Conservation (phyloP, 1,140 invertebrate species). For the Vanessa tameamea region DNA sequence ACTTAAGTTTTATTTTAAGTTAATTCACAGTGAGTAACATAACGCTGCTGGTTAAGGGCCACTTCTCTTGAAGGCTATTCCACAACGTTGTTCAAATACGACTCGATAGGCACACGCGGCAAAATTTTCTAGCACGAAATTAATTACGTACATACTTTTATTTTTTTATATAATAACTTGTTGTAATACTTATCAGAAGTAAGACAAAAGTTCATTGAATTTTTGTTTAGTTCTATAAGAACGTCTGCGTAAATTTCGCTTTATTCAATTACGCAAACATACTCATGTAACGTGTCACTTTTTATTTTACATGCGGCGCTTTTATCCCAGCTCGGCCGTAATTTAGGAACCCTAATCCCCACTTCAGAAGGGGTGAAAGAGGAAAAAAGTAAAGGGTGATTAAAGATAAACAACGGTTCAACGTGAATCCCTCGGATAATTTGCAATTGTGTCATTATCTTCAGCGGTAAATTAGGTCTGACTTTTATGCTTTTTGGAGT, state of each 20-base stretch:
- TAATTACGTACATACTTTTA: too few species aligned
- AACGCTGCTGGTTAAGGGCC: too few species aligned
- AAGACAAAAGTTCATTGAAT: too few species aligned
- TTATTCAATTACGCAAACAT: conserved; percentile 46
- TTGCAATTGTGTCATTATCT: conserved; percentile 76
- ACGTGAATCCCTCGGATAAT: conserved; percentile 61
- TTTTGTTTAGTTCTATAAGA: conserved; percentile 4
- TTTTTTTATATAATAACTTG: too few species aligned
- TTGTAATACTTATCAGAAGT: too few species aligned
- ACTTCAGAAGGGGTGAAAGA: conserved; percentile 59
- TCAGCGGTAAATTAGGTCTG: conserved; percentile 61
- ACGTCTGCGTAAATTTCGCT: conserved; percentile 4
- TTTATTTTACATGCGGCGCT: conserved; percentile 51
- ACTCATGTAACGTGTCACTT: conserved; percentile 47
- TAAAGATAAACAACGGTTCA: conserved; percentile 74
- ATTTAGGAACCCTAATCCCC: conserved; percentile 65
- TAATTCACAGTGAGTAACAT: too few species aligned
- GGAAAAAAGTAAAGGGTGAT: conserved; percentile 69
- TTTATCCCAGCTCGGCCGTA: conserved; percentile 52
- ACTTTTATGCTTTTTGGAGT: conserved; percentile 58
- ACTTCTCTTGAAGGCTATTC: too few species aligned
- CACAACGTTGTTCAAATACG: too few species aligned
- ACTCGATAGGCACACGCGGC: too few species aligned
- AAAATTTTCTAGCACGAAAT: too few species aligned
- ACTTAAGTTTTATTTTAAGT: too few species aligned